Conservation (phyloP, 2,888 invertebrate genomes). For the Psococerastis gibbosa region DNA sequence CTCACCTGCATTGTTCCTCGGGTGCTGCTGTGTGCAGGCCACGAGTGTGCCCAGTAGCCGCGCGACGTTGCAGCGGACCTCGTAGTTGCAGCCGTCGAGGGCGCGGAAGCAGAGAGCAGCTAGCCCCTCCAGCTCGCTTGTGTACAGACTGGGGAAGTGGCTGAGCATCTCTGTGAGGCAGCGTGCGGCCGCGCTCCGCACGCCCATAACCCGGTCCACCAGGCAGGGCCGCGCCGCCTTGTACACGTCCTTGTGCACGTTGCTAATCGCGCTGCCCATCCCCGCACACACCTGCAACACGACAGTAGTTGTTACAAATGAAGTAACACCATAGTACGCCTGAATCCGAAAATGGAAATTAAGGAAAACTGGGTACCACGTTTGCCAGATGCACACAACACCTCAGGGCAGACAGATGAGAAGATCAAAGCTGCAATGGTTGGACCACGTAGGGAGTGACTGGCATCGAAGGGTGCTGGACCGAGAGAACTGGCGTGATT, state of each 20-base stretch:
- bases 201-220: constrained; percentile 81
- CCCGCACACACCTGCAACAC: constrained; percentile 56
- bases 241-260: constrained; percentile 74
- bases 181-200: constrained; percentile 82
- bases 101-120: constrained; percentile 83
- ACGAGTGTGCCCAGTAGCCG: constrained; percentile 75
- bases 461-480: no score
- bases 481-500: no score
- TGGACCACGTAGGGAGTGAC: no score
- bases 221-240: constrained; percentile 75
- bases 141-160: constrained; percentile 66
- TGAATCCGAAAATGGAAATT: no score
- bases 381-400: no score
- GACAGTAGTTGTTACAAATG: no score
- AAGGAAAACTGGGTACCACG: no score
- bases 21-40: constrained; percentile 64
- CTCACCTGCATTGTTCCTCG: constrained; percentile 24
- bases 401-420: no score
- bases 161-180: constrained; percentile 78
- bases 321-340: no score
- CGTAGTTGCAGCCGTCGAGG: constrained; percentile 81
- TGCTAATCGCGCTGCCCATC: constrained; percentile 81
- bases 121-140: constrained; percentile 78
- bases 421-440: no score
- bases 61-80: constrained; percentile 80